Base-by-base conservation (phyloP, 2,797 vertebrate species). In the Enoplosus armatus region DNA sequence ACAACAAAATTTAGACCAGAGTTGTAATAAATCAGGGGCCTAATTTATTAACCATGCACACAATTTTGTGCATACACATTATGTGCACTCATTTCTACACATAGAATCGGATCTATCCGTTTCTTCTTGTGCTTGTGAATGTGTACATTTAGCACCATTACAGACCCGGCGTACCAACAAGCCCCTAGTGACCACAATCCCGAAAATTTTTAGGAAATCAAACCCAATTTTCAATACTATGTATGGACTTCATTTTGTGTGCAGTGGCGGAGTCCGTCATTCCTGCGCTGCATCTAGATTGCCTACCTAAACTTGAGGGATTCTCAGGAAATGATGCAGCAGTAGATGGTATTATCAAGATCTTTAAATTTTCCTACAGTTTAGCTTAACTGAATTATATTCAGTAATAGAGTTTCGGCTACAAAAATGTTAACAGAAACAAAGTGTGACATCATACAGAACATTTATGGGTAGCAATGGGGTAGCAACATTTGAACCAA, bases 391-490 rank as follows among this genome's bases (percentile, higher is more conserved):
- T 62, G 8, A 20, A 50, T 37, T 16, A 59, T 48, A 51, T 29
- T 51, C 20, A 41, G n/a, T 72, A 14, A 15, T 8, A 8, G 9
- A 31, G n/a, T 63, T 73, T 54, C 29, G 26, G 26, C 55, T 29
- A 69, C 6, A 20, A 50, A 75, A 24, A 10, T 4, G 50, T 29
- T 14, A 31, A 66, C 33, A 41, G 33, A 60, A 12, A 62, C 22
- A 41, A 70, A 63, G 27, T 79, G 62, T 41, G 5, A 77, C 26
- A 55, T 39, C 24, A 56, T n/a, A 45, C 43, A 35, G 20, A 63
- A 33, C 35, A 68, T 67, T 48, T 74, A 62, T 72, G 51, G 22
- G 41, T 27, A n/a, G 20, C 26, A 16, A 8, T 16, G 8, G 54
- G 15, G 37, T 20, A 22, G 18, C 12, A 53, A 67, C 64, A 33